Conservation (phyloP, 1,140 invertebrate genomes). For the Alviniconcha marisindica region DNA sequence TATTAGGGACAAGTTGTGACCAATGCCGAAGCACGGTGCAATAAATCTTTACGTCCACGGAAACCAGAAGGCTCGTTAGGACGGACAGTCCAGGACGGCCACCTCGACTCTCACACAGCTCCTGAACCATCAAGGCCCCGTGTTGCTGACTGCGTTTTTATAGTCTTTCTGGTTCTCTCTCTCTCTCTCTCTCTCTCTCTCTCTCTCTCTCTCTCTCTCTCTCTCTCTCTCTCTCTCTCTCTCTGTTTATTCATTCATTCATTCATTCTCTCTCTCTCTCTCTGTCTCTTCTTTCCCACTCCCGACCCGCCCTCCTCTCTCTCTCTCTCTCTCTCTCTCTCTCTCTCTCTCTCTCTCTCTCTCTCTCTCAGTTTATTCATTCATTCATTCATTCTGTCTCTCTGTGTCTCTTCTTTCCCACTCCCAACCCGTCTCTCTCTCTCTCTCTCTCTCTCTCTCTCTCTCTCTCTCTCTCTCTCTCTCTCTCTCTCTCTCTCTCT, state of each 20-base stretch:
- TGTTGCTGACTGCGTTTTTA: no score
- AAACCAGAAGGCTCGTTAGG: no score
- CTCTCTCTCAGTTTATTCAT: background rate
- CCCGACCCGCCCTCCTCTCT: background rate
- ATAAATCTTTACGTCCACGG: no score
- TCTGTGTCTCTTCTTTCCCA: background rate
- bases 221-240: constrained; percentile 16
- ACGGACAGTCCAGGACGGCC: no score
- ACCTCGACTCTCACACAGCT: no score
- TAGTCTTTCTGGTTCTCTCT: background rate
- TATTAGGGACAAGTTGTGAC: no score
- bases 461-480: background rate
- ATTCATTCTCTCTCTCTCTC: no score
- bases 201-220: constrained; percentile 22
- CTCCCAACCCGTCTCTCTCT: background rate
- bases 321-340: constrained; percentile 27
- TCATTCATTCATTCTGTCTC: background rate
- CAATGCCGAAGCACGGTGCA: no score
- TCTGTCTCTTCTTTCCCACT: background rate
- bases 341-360: background rate
- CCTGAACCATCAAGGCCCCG: no score
- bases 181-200: constrained; percentile 14
- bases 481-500: background rate
- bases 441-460: background rate
- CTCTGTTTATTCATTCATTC: background rate